Conservation (phyloP, 2,888 invertebrate genomes). For the Blastobasis adustella region DNA sequence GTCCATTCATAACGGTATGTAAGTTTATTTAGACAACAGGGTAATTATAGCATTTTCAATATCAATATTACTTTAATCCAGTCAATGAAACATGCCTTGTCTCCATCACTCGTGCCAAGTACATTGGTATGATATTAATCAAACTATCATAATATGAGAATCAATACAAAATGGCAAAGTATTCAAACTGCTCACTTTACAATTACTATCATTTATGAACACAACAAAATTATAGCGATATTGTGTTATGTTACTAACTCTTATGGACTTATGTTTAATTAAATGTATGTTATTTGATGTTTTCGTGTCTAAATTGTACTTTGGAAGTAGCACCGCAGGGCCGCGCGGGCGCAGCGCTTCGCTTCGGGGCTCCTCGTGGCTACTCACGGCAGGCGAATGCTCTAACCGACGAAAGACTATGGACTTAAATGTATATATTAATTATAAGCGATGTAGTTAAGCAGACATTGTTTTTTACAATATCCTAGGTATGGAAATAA, state of each 20-base stretch:
- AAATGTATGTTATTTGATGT: conserved; percentile 33
- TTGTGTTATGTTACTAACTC: conserved; percentile 47
- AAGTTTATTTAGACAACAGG: conserved; percentile 40
- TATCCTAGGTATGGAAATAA: conserved; percentile 62
- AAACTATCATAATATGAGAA: too few relatives aligned
- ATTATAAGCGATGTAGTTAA: conserved; percentile 56
- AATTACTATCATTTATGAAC: too few relatives aligned
- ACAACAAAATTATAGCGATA: neutral
- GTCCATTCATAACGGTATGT: conserved; percentile 16
- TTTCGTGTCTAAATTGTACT: conserved; percentile 21
- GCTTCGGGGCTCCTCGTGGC: conserved; percentile 24
- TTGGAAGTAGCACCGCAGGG: conserved; percentile 7
- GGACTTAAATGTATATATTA: conserved; percentile 70
- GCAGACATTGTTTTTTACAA: conserved; percentile 72
- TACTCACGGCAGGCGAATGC: conserved; percentile 51
- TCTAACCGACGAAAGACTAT: conserved; percentile 64
- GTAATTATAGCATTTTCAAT: conserved; percentile 41
- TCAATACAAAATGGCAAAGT: too few relatives aligned
- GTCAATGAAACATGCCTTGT: conserved; percentile 3
- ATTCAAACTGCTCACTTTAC: too few relatives aligned
- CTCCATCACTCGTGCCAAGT: conserved; percentile 6
- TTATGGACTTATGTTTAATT: conserved; percentile 41
- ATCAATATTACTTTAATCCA: neutral
- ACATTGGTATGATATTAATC: neutral
- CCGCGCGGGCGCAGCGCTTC: conserved; percentile 3